These are phyloP conservation scores for Sebastes wilsoni DNA, from an alignment of 2,797 vertebrate genomes.

Conservation along the genomic window DNA sequence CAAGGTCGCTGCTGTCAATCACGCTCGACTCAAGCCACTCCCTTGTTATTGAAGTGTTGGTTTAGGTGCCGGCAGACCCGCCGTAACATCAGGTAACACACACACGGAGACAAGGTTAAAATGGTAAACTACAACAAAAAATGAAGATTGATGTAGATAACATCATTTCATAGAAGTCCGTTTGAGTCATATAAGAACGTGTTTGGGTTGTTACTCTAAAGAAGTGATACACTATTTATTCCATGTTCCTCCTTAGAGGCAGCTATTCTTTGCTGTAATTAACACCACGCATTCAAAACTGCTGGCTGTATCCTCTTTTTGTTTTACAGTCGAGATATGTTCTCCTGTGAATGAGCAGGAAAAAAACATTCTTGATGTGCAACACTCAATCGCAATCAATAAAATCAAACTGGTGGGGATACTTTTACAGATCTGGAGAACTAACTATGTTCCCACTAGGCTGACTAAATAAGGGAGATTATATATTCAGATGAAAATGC, in stretches of 20 bases:
- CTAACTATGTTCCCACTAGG: slow-evolving; percentile 1
- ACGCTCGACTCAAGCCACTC: slow-evolving; percentile 78
- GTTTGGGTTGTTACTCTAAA: neutral
- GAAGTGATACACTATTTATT: slow-evolving; percentile 6
- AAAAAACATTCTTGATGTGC: slow-evolving; percentile 21
- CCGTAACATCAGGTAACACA: neutral
- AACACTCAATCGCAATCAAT: slow-evolving; percentile 51
- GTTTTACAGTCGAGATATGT: slow-evolving; percentile 34
- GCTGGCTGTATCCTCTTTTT: slow-evolving; percentile 17
- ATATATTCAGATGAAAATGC: slow-evolving; percentile 37
- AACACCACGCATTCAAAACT: slow-evolving; percentile 6
- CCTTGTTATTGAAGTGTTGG: slow-evolving; percentile 86
- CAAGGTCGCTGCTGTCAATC: slow-evolving; percentile 91
- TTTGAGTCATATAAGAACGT: neutral
- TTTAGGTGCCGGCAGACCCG: slow-evolving; percentile 71
- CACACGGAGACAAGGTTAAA: neutral
- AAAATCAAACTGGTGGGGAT: slow-evolving; percentile 26
- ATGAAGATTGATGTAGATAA: neutral
- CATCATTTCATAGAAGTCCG: neutral
- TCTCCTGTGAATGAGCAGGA: slow-evolving; percentile 27
- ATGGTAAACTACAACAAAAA: neutral
- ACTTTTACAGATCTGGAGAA: slow-evolving; percentile 36
- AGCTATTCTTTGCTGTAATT: slow-evolving; percentile 23
- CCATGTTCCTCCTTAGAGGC: slow-evolving; percentile 13
- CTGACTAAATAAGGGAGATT: slow-evolving; percentile 45